phyloP scores from a whole-genome alignment of 1,140 invertebrate genomes.

The Trachelipus rathkii region DNA sequence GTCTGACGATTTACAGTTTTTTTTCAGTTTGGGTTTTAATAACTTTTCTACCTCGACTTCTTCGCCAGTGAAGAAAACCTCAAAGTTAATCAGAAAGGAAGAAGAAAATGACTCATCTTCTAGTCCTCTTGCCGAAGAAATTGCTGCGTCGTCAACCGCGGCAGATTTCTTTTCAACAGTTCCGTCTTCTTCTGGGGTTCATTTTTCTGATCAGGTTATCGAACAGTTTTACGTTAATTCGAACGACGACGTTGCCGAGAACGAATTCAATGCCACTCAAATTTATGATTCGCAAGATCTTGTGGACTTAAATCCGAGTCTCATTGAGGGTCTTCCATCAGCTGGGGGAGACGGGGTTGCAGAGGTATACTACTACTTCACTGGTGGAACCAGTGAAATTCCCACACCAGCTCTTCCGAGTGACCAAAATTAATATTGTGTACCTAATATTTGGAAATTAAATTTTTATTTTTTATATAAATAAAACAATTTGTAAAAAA shows the following conservation, averaged over 20 bases:
- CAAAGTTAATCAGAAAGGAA: not conserved
- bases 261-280: not conserved
- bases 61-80: not conserved
- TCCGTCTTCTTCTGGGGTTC: not conserved
- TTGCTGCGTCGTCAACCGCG: not conserved
- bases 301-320: not conserved
- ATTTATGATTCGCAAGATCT: not conserved
- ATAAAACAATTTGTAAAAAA: no score
- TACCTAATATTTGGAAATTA: no score
- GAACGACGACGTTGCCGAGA: not conserved
- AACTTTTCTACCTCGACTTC: not conserved
- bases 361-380: not conserved
- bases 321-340: not conserved
- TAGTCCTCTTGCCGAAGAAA: not conserved
- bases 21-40: not conserved
- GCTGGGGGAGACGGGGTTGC: not conserved
- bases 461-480: no score
- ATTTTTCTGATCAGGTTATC: not conserved
- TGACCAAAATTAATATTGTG: no score
- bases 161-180: not conserved
- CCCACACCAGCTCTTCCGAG: not conserved
- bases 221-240: not conserved
- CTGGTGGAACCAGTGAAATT: not conserved
- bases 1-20: not conserved
- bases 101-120: no score